phyloP scores from a whole-genome alignment of 2,797 vertebrate genomes.

The Acipenser transmontanus region DNA sequence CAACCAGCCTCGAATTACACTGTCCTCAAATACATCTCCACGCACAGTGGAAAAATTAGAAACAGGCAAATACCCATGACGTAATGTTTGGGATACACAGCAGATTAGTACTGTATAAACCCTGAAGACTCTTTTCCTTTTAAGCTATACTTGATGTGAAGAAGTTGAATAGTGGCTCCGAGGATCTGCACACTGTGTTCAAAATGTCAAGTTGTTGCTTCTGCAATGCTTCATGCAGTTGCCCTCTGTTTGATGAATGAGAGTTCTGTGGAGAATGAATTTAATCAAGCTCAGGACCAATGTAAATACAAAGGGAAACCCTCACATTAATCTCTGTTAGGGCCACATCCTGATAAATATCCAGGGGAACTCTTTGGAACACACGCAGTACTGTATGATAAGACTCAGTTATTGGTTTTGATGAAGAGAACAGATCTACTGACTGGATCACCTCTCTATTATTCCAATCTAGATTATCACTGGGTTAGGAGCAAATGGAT shows the following conservation, averaged over 20 bases:
- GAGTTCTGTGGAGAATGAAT: neutral
- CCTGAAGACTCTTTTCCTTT: constrained; percentile 21
- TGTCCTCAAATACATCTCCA: too few relatives aligned
- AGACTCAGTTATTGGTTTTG: too few relatives aligned
- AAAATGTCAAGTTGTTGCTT: neutral
- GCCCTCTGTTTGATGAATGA: neutral
- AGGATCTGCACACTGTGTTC: neutral
- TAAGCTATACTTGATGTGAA: constrained; percentile 15
- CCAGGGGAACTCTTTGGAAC: too few relatives aligned
- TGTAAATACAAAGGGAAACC: neutral
- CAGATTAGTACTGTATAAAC: constrained; percentile 21
- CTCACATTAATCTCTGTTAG: neutral
- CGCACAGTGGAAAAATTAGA: neutral
- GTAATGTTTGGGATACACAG: constrained; percentile 16
- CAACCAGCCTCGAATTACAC: too few relatives aligned
- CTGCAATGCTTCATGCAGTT: neutral
- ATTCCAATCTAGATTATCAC: too few relatives aligned
- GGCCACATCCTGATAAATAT: neutral
- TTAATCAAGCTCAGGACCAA: neutral
- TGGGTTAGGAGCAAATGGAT: too few relatives aligned
- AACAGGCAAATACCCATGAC: neutral
- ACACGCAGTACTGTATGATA: too few relatives aligned
- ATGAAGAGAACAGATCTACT: too few relatives aligned
- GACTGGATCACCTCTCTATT: too few relatives aligned
- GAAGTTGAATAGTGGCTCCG: neutral